phyloP scores from a whole-genome alignment of 2,888 invertebrate genomes.

The Myathropa florea region DNA sequence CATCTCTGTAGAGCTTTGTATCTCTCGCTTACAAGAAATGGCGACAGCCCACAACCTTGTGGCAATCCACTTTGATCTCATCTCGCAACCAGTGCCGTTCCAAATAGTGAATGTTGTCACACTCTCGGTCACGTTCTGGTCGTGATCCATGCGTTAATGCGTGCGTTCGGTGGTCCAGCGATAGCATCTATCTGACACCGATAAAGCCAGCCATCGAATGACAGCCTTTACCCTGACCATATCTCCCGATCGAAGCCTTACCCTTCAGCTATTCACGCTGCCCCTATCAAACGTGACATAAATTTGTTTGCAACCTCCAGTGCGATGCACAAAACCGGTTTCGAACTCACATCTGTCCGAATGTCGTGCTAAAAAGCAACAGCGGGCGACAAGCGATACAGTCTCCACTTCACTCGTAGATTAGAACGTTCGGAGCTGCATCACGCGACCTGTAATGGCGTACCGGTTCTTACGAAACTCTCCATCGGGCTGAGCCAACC shows the following conservation, averaged over 20 bases:
- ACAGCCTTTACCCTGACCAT: background rate
- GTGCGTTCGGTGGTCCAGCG: background rate
- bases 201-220: too few relatives aligned
- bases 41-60: background rate
- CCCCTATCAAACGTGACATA: background rate
- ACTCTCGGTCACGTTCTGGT: background rate
- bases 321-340: conserved; percentile 14
- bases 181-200: background rate
- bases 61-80: background rate
- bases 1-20: background rate
- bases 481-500: background rate
- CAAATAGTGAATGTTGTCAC: background rate
- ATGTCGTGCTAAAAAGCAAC: background rate
- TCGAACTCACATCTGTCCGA: conserved; percentile 5
- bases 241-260: background rate
- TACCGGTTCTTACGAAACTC: conserved; percentile 31
- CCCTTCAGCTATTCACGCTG: background rate
- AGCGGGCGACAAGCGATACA: background rate
- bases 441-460: conserved; percentile 21
- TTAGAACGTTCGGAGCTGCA: conserved; percentile 29
- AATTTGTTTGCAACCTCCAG: background rate
- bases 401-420: background rate
- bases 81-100: background rate
- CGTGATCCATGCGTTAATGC: background rate
- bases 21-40: background rate